phyloP scores from a whole-genome alignment of 2,113 vertebrate species.

The Rhagologus leucostigma region DNA sequence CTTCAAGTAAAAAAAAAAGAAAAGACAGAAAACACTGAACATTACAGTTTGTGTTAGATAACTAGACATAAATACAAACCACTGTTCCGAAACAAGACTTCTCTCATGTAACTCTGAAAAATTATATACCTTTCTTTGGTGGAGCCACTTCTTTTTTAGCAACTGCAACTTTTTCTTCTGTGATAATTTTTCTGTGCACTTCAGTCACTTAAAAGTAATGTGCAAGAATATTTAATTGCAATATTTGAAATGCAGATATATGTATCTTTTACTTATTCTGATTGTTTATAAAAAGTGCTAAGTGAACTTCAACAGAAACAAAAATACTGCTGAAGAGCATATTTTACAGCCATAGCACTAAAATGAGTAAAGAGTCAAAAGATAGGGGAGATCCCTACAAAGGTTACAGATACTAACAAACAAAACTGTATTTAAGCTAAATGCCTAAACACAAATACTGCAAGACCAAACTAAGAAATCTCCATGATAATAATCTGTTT shows the following conservation, averaged over 20 bases:
- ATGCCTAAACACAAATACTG: not conserved
- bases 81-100: not conserved
- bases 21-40: not conserved
- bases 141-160: conserved; percentile 73
- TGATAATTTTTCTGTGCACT: conserved; percentile 65
- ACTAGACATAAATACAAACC: not conserved
- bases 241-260: not conserved
- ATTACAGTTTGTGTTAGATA: not conserved
- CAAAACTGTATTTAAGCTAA: not conserved
- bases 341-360: not conserved
- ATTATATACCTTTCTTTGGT: conserved; percentile 69
- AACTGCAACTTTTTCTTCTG: conserved; percentile 71
- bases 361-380: not conserved
- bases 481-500: not conserved
- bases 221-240: conserved; percentile 28
- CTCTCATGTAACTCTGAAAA: not conserved
- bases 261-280: not conserved
- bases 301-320: not conserved
- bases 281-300: not conserved
- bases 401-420: not conserved
- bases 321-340: not conserved
- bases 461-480: not conserved
- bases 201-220: conserved; percentile 72
- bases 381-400: not conserved
- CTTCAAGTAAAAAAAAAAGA: not conserved